A percentile compares a stretch with the other conserved stretches of the same genome.
phyloP scores from a whole-genome alignment of 2,797 vertebrate genomes.

The Acanthurus leucopareius region DNA sequence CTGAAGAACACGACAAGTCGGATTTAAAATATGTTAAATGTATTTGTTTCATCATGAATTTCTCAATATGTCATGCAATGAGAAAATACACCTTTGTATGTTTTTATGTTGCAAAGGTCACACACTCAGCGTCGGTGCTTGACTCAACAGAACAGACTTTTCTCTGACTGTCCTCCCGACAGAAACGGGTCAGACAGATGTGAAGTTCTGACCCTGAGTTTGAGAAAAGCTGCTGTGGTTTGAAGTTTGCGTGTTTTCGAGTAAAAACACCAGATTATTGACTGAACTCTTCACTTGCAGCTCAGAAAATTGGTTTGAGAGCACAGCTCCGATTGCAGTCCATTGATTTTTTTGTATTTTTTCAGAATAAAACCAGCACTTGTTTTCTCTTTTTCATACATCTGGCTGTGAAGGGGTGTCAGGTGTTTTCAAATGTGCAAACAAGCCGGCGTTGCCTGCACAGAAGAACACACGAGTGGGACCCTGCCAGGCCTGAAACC shows the following conservation, averaged over 20 bases:
- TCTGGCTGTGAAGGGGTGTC: background rate
- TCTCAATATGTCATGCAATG: too few relatives aligned
- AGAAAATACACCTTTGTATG: too few relatives aligned
- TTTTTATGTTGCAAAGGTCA: too few relatives aligned
- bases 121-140: too few relatives aligned
- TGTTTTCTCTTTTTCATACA: conserved; percentile 8
- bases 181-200: too few relatives aligned
- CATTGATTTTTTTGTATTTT: background rate
- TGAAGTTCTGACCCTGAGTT: too few relatives aligned
- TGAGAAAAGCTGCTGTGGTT: too few relatives aligned
- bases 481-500: conserved; percentile 22
- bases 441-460: background rate
- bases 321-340: conserved; percentile 22
- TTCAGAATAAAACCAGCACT: background rate
- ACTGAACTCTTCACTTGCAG: background rate
- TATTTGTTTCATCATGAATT: too few relatives aligned
- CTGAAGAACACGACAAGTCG: too few relatives aligned
- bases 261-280: background rate
- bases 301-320: conserved; percentile 4
- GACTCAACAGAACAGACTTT: too few relatives aligned
- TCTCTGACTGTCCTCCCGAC: too few relatives aligned
- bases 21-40: too few relatives aligned
- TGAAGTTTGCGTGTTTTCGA: background rate
- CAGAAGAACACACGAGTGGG: conserved; percentile 1
- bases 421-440: conserved; percentile 4